A percentile compares a stretch with the other conserved stretches of the same genome.
Evolutionary conservation across 2,113 vertebrate species (phyloP).

Genomic region (Podiceps cristatus): DNA sequence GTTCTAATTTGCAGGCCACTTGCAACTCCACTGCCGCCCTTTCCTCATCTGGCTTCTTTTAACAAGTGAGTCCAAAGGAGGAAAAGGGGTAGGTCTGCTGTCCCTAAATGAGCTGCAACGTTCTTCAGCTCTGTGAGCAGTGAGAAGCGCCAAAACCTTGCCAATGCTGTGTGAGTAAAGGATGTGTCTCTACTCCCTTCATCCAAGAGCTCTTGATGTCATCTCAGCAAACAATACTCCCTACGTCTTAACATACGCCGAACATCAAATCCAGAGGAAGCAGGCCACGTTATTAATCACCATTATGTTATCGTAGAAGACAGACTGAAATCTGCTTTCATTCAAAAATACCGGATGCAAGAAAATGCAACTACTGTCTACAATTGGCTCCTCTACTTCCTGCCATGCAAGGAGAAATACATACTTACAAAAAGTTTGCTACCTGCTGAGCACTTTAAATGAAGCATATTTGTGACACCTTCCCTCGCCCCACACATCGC

Average conservation of each 20-base stretch:
- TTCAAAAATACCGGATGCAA: not conserved
- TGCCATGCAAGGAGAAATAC: not conserved
- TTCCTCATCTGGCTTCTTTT: not conserved
- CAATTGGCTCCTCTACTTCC: not conserved
- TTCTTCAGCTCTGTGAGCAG: not conserved
- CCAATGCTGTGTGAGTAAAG: not conserved
- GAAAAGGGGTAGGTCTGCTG: not conserved
- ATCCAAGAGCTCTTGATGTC: not conserved
- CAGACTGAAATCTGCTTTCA: slow-evolving; percentile 5
- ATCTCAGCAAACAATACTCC: not conserved
- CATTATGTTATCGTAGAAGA: not conserved
- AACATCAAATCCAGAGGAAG: not conserved
- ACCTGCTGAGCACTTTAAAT: not conserved
- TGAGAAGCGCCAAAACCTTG: not conserved
- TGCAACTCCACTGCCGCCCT: not conserved
- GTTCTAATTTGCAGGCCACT: not conserved
- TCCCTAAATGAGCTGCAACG: not conserved
- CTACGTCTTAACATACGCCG: not conserved
- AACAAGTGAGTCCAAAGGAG: not conserved
- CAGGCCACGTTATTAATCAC: not conserved
- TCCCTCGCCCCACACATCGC: not conserved
- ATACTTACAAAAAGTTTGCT: not conserved
- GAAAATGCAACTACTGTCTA: not conserved
- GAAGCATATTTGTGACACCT: not conserved
- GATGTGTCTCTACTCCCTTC: not conserved